Conservation (phyloP, 2,797 vertebrate species). For the Yasuhikotakia modesta region DNA sequence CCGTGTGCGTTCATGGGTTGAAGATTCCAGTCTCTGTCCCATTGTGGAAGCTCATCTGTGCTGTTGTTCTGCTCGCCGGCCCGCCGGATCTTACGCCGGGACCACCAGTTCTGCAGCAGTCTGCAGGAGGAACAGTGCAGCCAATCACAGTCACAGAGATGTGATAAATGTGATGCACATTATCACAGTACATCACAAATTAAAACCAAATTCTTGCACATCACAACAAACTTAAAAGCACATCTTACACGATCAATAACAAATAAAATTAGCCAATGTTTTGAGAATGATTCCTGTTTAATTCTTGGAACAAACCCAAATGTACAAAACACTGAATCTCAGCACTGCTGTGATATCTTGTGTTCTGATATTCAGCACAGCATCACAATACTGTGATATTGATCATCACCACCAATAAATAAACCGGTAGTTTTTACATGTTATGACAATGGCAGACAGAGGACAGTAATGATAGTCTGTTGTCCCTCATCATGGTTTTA, state of each 20-base stretch:
- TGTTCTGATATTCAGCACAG: background rate
- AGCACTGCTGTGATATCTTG: background rate
- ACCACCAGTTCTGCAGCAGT: slow-evolving; percentile 98
- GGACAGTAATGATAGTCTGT: background rate
- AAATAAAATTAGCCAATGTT: too few relatives aligned
- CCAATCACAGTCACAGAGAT: background rate
- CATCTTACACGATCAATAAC: too few relatives aligned
- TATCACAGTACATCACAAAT: too few relatives aligned
- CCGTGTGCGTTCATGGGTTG: slow-evolving; percentile 98
- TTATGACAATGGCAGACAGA: background rate
- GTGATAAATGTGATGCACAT: too few relatives aligned
- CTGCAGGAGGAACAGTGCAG: slow-evolving; percentile 65
- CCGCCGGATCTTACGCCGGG: slow-evolving; percentile 93
- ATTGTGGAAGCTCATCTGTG: slow-evolving; percentile 91
- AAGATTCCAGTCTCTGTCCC: slow-evolving; percentile 99
- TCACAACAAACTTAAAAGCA: too few relatives aligned
- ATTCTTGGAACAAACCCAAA: too few relatives aligned
- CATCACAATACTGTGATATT: background rate
- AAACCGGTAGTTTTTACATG: background rate
- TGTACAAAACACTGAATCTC: background rate
- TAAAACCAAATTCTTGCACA: too few relatives aligned
- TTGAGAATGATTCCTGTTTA: too few relatives aligned
- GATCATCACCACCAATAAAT: background rate
- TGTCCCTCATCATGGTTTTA: background rate
- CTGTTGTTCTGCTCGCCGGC: slow-evolving; percentile 79